These are phyloP conservation scores for Adoxophyes honmai DNA, from an alignment of 1,140 invertebrate species.

Conservation along the genomic window DNA sequence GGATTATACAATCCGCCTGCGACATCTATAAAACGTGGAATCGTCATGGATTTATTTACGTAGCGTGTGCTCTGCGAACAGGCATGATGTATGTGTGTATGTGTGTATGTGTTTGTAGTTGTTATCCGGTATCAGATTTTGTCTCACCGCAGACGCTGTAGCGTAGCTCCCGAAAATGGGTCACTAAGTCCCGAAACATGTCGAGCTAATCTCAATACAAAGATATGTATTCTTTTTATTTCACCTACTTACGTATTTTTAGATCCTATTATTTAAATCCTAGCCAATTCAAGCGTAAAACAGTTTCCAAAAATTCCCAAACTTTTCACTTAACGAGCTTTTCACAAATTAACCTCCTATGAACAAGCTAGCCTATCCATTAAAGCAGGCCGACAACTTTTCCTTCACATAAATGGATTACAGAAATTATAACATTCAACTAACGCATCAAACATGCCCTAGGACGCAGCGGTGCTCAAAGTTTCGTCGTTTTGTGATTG, in stretches of 20 bases:
- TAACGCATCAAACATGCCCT: conserved; percentile 1
- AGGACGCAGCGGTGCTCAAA: conserved; percentile 2
- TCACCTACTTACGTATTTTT: too few relatives aligned
- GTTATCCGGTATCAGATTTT: too few relatives aligned
- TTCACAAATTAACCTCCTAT: conserved; percentile 6
- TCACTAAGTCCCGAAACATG: neutral
- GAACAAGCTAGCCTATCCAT: neutral
- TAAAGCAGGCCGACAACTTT: conserved; percentile 10
- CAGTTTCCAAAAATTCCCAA: conserved; percentile 2
- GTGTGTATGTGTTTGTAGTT: too few relatives aligned
- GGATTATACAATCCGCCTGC: too few relatives aligned
- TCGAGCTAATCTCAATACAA: too few relatives aligned
- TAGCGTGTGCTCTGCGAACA: too few relatives aligned
- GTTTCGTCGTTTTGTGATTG: neutral
- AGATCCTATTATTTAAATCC: neutral
- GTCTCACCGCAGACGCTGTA: too few relatives aligned
- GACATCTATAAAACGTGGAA: too few relatives aligned
- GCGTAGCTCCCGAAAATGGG: too few relatives aligned
- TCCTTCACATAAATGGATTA: conserved; percentile 11
- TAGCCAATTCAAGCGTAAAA: neutral
- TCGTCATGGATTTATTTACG: too few relatives aligned
- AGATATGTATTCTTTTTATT: too few relatives aligned
- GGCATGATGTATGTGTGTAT: too few relatives aligned
- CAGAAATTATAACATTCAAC: conserved; percentile 14
- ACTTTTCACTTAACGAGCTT: conserved; percentile 10